Base-by-base conservation (phyloP, 2,113 vertebrate genomes). In the Heliornis fulica region DNA sequence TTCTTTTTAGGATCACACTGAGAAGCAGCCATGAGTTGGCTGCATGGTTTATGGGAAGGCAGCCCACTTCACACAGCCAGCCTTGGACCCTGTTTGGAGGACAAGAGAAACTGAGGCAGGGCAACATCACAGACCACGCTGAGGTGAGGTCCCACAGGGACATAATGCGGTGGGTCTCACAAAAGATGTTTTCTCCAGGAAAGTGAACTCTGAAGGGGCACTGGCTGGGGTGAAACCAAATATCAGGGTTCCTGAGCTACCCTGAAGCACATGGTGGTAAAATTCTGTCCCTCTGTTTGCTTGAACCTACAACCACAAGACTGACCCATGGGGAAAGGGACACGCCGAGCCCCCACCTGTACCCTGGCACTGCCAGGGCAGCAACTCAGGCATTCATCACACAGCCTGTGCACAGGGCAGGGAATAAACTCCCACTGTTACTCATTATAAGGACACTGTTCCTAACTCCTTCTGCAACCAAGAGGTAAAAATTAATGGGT, bases 401-500 rank as follows among this genome's bases (percentile, higher is more conserved):
- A 1, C 13, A 11, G 5, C 26, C 43, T 28, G 85, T 20, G 31
- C 63, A 15, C 64, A 36, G 36, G 64, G 45, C 92, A 87, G 65
- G 74, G 57, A 80, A 61, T 32, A 48, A 65, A 23, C 22, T 68
- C 43, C 40, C 3, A 1, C 26, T 81, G 76, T 94, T 95, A 94
- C 40, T 96, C 86, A 96, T 94, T 92, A 75, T 29, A 38, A 77
- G 28, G 71, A 59, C 59, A 48, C 34, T 4, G 1, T 23, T 48
- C 29, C 75, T 60, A 61, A 57, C 60, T 87, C 70, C 94, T 95
- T 95, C 90, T 96, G 94, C 94, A 96, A 97, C 80, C 0, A 0
- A 75, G 43, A 96, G 76, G 94, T 94, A 94, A 97, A 96, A 89
- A 95, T 89, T 94, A 96, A 96, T 90, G 70, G 61, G 43, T 10